phyloP scores from a whole-genome alignment of 2,797 vertebrate genomes.

The Tauraco hartlaubi region DNA sequence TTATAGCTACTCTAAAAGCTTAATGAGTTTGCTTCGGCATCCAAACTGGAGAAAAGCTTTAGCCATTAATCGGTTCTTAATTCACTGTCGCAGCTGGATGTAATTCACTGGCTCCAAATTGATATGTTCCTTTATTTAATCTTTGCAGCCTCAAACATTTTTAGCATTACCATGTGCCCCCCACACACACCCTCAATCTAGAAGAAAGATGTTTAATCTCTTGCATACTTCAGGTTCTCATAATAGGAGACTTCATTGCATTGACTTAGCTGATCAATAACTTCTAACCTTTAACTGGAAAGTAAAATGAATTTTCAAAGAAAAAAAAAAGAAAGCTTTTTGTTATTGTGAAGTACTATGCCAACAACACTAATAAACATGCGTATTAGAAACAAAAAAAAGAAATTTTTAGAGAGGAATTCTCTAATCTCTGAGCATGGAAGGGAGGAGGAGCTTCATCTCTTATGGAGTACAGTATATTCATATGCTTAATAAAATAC shows the following conservation, averaged over 20 bases:
- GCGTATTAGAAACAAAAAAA: not conserved
- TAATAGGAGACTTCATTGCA: conserved; percentile 73
- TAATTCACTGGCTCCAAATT: conserved; percentile 87
- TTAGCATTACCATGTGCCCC: conserved; percentile 78
- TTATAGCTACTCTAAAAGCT: conserved; percentile 93
- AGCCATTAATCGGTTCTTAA: conserved; percentile 89
- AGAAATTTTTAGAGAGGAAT: not conserved
- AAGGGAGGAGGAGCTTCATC: not conserved
- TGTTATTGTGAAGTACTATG: conserved; percentile 3
- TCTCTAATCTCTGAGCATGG: not conserved
- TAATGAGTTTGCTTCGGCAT: conserved; percentile 94
- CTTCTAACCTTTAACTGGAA: conserved; percentile 76
- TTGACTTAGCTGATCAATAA: conserved; percentile 71
- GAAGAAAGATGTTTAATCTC: conserved; percentile 78
- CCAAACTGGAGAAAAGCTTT: conserved; percentile 88
- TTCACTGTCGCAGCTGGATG: conserved; percentile 88
- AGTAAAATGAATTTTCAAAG: conserved; percentile 73
- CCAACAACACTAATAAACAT: conserved; percentile 50
- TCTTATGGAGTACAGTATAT: not conserved
- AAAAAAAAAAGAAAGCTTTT: conserved; percentile 45
- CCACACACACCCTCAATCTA: conserved; percentile 44
- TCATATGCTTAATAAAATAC: not conserved
- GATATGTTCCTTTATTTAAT: conserved; percentile 88
- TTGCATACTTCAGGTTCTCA: conserved; percentile 75
- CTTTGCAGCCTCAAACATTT: conserved; percentile 85